Conservation (phyloP, 1,140 invertebrate species). For the Anastrepha ludens region DNA sequence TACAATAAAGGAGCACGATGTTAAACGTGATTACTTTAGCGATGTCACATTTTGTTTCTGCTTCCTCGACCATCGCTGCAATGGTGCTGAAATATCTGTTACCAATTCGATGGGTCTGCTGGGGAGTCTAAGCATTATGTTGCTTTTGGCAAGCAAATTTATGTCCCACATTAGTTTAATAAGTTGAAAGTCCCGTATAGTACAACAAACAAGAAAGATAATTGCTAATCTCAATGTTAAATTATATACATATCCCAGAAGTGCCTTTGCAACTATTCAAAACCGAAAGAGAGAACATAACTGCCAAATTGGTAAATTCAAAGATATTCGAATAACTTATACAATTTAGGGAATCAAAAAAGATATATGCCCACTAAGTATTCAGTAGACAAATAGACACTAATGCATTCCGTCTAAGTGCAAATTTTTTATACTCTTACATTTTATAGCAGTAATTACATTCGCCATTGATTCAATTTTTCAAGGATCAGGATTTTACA, state of each 20-base stretch:
- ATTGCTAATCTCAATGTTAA: not conserved
- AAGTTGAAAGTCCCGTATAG: not conserved
- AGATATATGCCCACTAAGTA: no score
- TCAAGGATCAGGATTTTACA: not conserved
- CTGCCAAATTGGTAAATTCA: not conserved
- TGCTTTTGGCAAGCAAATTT: not conserved
- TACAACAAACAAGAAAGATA: not conserved
- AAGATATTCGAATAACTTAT: not conserved
- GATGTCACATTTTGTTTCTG: slow-evolving; percentile 93
- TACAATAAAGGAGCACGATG: slow-evolving; percentile 88
- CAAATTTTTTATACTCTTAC: not conserved
- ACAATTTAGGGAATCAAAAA: no score
- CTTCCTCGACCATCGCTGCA: slow-evolving; percentile 92
- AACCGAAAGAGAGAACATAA: not conserved
- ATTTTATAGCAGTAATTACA: not conserved
- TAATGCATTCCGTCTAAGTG: slow-evolving; percentile 29
- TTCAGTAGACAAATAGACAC: not conserved
- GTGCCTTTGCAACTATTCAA: slow-evolving; percentile 13
- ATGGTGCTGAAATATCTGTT: slow-evolving; percentile 74
- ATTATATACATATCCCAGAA: not conserved
- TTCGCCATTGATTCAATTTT: not conserved
- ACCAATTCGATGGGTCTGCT: not conserved
- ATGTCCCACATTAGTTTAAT: not conserved
- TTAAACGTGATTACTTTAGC: slow-evolving; percentile 88
- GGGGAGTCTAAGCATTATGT: not conserved